Base-by-base conservation (phyloP, 2,797 vertebrate genomes). In the Manis javanica region DNA sequence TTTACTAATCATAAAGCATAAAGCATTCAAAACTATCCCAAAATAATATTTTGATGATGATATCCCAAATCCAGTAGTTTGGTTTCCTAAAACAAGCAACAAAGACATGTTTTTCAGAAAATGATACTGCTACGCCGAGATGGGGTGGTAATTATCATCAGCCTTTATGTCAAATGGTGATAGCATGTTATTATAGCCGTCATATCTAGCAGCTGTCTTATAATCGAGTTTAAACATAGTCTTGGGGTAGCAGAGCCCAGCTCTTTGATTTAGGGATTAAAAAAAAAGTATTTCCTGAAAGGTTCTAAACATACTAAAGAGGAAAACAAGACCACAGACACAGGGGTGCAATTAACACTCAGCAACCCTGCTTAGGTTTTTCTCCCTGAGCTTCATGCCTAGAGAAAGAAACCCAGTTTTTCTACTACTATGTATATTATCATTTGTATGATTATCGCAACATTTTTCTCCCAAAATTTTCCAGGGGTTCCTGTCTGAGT, bases 171-270 rank as follows among this genome's bases (percentile, higher is more conserved):
- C 81, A 94, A 91, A 90, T 86, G 29, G 53, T 87, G 90, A 94
- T 94, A 95, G 82, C 94, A 86, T 94, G 31, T 95, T 94, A 97
- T 97, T 96, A 96, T 1, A 95, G 83, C n/a, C n/a, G 7, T 96
- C 84, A 91, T 86, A 95, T 92, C 77, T 46, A 86, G 61, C 71
- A 79, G 34, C 63, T 94, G 59, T 93, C 90, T 97, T 96, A 74
- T 96, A 97, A 97, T 95, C 93, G 97, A 92, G 74, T 81, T 95
- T 94, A 97, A 97, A 95, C 69, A 95, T 63, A 97, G 96, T 94
- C n/a, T 83, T 72, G 19, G 49, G 7, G 19, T 74, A 61, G 53
- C 39, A 83, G 68, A 87, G n/a, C 61, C 26, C 71, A 96, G 94
- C 53, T 87, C 91, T 97, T 78, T 96, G 93, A 94, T 97, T 95